These are phyloP conservation scores for Callosobruchus maculatus DNA, from an alignment of 2,888 invertebrate species.

Conservation along the genomic window DNA sequence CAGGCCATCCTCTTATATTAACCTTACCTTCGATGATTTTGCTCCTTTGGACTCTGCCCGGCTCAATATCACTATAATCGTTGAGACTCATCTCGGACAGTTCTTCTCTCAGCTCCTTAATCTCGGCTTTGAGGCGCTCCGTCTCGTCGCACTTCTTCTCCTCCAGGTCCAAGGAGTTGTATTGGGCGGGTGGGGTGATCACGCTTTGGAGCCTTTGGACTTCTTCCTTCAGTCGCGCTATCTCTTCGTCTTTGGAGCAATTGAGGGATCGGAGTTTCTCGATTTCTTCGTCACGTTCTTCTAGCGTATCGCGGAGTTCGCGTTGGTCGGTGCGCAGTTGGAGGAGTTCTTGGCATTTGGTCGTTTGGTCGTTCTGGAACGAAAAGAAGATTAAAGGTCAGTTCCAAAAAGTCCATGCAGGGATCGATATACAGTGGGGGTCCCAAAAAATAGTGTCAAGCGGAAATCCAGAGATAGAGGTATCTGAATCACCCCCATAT, in stretches of 20 bases:
- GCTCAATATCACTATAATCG: slow-evolving; percentile 61
- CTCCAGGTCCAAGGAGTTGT: slow-evolving; percentile 50
- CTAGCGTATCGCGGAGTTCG: slow-evolving; percentile 58
- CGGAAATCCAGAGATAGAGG: no score
- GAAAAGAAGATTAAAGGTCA: no score
- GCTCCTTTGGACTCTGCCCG: slow-evolving; percentile 59
- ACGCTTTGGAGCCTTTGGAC: slow-evolving; percentile 49
- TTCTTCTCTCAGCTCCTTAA: slow-evolving; percentile 64
- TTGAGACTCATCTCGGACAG: slow-evolving; percentile 64
- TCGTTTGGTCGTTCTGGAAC: slow-evolving; percentile 66
- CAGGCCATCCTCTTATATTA: no score
- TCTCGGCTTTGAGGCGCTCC: slow-evolving; percentile 58
- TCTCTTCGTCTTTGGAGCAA: slow-evolving; percentile 51
- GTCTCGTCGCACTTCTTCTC: slow-evolving; percentile 42
- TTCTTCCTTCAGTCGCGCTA: slow-evolving; percentile 42
- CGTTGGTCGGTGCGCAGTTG: slow-evolving; percentile 64
- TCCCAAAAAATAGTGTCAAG: no score
- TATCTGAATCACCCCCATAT: no score
- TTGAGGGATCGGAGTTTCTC: slow-evolving; percentile 53
- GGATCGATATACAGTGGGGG: no score
- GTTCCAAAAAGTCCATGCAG: no score
- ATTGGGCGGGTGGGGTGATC: slow-evolving; percentile 38
- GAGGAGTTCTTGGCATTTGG: slow-evolving; percentile 72
- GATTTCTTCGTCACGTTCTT: slow-evolving; percentile 57
- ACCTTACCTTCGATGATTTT: slow-evolving; percentile 27